Evolutionary conservation across 2,113 vertebrate species (phyloP), one percentile per base, ranked within the genome.

Genomic region (Neodon shergylaensis): DNA sequence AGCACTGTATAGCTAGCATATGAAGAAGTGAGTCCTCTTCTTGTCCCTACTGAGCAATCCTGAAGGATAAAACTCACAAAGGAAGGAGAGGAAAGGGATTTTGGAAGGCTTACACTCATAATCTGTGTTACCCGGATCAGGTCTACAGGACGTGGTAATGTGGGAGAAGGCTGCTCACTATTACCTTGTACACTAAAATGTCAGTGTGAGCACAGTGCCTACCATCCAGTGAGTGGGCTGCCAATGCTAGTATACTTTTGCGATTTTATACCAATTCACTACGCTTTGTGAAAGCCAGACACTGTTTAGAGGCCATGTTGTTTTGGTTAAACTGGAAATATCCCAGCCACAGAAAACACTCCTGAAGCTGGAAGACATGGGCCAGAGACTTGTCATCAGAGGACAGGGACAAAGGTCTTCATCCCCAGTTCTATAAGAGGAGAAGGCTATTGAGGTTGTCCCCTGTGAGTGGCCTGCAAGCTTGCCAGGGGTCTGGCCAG

Each of bases 261-360:
- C n/a, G 28, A 42, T 28, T 26, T 28, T 26, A 83, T 22, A 42
- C 24, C 54, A 63, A 83, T 28, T 42, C 21, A 98, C 98, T 99
- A 91, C 98, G 98, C 85, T 99, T 99, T 96, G 99, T 99, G 99
- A 99, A 99, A 96, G 99, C 99, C 73, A 99, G 99, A 49, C 99
- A 99, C 97, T 99, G 99, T 94, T 98, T 99, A 95, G 98, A 99
- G 95, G 99, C 99, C n/a, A 99, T 77, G 99, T 99, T 94, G 99
- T 99, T 97, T 99, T 44, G 98, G 98, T 94, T 98, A 99, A 96
- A 99, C 98, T 91, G 99, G 99, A 94, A 99, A 99, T 81, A 98
- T 98, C 78, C 98, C 99, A 42, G 99, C 99, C 96, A 98, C 99
- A 95, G 99, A 99, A 58, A 58, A 58, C 58, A 58, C 58, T 58